Conservation (phyloP, 2,888 invertebrate genomes). For the Entomobrya multifasciata region DNA sequence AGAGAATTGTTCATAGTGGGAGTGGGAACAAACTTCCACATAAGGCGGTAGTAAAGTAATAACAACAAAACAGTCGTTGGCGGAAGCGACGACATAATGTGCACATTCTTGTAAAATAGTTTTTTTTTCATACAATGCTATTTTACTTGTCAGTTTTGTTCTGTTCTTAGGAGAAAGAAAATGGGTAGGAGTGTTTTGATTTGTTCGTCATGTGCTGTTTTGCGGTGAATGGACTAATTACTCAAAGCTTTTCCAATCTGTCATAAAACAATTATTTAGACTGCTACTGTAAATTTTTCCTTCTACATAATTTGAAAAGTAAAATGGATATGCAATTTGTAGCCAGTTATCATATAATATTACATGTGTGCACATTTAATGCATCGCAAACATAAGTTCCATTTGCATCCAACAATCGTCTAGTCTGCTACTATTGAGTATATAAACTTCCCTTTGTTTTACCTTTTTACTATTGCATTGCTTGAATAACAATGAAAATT, state of each 20-base stretch:
- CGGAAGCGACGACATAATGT: constrained; percentile 52
- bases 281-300: background rate
- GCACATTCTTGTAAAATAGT: background rate
- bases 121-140: background rate
- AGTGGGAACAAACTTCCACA: background rate
- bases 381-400: background rate
- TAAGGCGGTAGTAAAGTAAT: background rate
- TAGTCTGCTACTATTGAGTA: no score
- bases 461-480: constrained; percentile 13
- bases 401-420: no score
- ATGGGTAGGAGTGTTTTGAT: constrained; percentile 31
- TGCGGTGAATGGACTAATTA: constrained; percentile 67
- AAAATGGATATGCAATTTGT: background rate
- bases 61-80: constrained; percentile 23
- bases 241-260: constrained; percentile 64
- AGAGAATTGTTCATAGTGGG: background rate
- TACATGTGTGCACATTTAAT: background rate
- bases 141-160: constrained; percentile 5
- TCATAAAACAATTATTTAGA: constrained; percentile 66
- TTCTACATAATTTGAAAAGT: background rate
- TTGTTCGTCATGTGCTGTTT: background rate
- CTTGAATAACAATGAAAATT: constrained; percentile 36
- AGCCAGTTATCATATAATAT: background rate
- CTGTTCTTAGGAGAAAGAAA: constrained; percentile 32
- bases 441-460: constrained; percentile 53